These are phyloP conservation scores for Diarsia rubi DNA, from an alignment of 2,888 invertebrate species.

Conservation along the genomic window DNA sequence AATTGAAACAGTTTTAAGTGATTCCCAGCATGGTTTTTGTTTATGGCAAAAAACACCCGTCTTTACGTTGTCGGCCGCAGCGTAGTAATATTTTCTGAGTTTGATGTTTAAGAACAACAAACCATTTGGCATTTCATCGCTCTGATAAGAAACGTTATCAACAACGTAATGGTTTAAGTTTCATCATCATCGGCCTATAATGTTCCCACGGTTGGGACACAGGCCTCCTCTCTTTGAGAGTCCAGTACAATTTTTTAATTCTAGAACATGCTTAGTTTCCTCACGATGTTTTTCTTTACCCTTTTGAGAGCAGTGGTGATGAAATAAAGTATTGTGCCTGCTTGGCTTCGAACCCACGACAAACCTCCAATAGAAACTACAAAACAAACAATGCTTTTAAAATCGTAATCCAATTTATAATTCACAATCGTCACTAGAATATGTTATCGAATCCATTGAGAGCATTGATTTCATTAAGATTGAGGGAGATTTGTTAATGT, in stretches of 20 bases:
- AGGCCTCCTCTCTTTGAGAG: too few relatives aligned
- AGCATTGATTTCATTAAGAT: constrained; percentile 49
- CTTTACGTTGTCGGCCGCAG: background rate
- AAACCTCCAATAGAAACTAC: background rate
- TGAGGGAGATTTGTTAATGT: constrained; percentile 5
- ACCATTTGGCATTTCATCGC: background rate
- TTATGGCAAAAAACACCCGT: background rate
- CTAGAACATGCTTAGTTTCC: too few relatives aligned
- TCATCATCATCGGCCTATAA: too few relatives aligned
- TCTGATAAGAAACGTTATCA: background rate
- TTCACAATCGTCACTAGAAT: background rate
- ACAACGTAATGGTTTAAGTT: background rate
- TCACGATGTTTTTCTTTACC: too few relatives aligned
- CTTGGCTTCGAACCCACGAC: background rate
- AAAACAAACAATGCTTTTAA: constrained; percentile 1
- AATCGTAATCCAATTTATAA: background rate
- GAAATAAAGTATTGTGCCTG: too few relatives aligned
- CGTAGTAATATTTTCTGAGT: background rate
- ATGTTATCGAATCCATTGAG: background rate
- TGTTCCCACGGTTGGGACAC: too few relatives aligned
- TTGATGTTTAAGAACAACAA: background rate
- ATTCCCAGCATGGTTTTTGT: background rate
- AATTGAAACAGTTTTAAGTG: background rate
- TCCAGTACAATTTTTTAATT: too few relatives aligned
- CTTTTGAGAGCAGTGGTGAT: too few relatives aligned